Evolutionary conservation across 2,797 vertebrate species (phyloP), one percentile per base, ranked within the genome.

Genomic region (Manis javanica): DNA sequence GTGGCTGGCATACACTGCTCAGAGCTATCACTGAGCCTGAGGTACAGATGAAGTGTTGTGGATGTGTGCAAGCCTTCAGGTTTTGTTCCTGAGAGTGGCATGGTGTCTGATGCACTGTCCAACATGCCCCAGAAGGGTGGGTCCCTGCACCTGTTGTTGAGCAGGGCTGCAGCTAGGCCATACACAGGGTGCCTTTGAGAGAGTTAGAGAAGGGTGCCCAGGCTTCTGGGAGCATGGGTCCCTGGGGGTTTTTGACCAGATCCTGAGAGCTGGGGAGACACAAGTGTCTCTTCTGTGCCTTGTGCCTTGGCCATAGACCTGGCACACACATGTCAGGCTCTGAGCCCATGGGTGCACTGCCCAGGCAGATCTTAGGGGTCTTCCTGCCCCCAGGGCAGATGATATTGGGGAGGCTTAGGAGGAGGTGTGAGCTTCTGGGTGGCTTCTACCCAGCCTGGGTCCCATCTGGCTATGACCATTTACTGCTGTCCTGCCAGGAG

Each of bases 41-140:
- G 59, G 34, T 55, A 79, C 61, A n/a, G 4, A 7, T 9, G 7
- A 24, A 64, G 39, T 37, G 39, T 29, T 26, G 39, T 16, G 16
- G 59, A 18, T 9, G 21, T 0, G 1, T 49, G 37, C 19, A 34
- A 16, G 24, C 11, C n/a, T 16, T 1, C 7, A 42, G 39, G 21
- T 14, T 59, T n/a, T 24, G 21, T 55, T 79, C 55, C 83, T 53
- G 24, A 46, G 42, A 42, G 9, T 3, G 0, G 57, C 59, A 11
- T 14, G n/a, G 7, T 64, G 78, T 39, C 21, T 19, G 1, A 0
- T 23, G 34, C 18, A 9, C 2, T 21, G 84, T 13, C n/a, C 19
- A 49, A 34, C 7, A 2, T 5, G 21, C 11, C 23, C 39, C 21
- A 11, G 46, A 15, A 14, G 11, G 31, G 53, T 2, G 3, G 23